phyloP scores from a whole-genome alignment of 2,113 vertebrate species.

The Oreamnos americanus region DNA sequence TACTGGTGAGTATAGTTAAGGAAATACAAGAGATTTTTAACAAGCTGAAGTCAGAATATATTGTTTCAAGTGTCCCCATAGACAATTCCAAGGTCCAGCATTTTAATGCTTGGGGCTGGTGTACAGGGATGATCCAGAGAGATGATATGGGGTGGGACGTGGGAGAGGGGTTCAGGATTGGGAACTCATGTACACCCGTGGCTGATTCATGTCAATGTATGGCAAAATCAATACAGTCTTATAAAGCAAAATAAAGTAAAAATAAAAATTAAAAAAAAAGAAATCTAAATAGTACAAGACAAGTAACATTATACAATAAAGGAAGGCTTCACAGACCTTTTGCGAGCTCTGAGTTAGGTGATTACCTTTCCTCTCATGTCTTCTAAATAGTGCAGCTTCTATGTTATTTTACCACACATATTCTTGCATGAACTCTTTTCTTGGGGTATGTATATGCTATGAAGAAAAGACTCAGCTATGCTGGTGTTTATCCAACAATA shows the following conservation, averaged over 20 bases:
- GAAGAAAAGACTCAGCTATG: constrained; percentile 17
- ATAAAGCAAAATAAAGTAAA: too few species aligned
- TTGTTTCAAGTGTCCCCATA: too few species aligned
- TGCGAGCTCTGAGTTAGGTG: background rate
- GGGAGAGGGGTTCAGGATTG: too few species aligned
- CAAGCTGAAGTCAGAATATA: background rate
- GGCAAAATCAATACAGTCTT: too few species aligned
- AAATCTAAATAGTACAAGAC: background rate
- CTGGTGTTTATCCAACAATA: constrained; percentile 42
- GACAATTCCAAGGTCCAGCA: too few species aligned
- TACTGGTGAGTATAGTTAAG: background rate
- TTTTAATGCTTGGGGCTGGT: too few species aligned
- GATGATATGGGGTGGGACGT: too few species aligned
- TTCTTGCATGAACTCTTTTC: background rate
- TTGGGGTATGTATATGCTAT: background rate
- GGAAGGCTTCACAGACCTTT: background rate
- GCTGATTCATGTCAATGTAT: too few species aligned
- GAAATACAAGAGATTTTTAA: background rate
- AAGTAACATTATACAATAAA: background rate
- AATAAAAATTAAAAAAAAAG: background rate
- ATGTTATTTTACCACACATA: background rate
- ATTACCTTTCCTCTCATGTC: background rate
- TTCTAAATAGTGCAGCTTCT: background rate
- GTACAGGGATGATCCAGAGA: too few species aligned
- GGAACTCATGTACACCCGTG: too few species aligned